Conservation (phyloP, 2,888 invertebrate genomes). For the Caenorhabditis angaria region DNA sequence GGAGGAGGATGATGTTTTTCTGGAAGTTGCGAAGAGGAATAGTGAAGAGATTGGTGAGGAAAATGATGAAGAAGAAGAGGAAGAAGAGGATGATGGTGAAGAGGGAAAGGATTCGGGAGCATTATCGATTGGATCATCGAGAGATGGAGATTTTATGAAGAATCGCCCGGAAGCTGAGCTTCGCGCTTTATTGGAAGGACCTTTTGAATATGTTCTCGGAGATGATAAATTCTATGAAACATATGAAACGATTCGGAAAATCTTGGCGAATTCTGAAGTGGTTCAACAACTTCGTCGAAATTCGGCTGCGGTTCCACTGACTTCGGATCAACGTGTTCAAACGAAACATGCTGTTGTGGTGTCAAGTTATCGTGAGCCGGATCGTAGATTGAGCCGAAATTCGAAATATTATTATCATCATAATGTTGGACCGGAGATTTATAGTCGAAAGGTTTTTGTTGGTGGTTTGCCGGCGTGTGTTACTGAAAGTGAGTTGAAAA, state of each 20-base stretch:
- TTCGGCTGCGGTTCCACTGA: background rate
- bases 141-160: conserved; percentile 15
- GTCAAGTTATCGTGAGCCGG: conserved; percentile 41
- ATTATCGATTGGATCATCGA: conserved; percentile 2
- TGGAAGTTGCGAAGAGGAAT: too few relatives aligned
- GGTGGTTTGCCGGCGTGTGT: conserved; percentile 97
- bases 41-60: too few relatives aligned
- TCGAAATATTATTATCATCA: conserved; percentile 53
- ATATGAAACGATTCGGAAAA: conserved; percentile 26
- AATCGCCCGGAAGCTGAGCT: conserved; percentile 22
- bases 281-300: conserved; percentile 7
- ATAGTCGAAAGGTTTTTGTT: conserved; percentile 90
- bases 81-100: background rate
- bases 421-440: conserved; percentile 72
- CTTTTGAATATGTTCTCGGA: conserved; percentile 8
- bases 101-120: conserved; percentile 5
- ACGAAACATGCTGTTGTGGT: conserved; percentile 27
- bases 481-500: conserved; percentile 82
- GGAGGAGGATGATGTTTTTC: too few relatives aligned
- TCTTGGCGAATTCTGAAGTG: background rate
- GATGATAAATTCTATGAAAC: conserved; percentile 26
- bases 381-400: conserved; percentile 31
- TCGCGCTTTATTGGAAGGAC: conserved; percentile 12
- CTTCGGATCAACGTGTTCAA: conserved; percentile 8
- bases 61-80: too few relatives aligned